These are phyloP conservation scores for Ptilonorhynchus violaceus DNA, from an alignment of 2,113 vertebrate species.

Conservation along the genomic window DNA sequence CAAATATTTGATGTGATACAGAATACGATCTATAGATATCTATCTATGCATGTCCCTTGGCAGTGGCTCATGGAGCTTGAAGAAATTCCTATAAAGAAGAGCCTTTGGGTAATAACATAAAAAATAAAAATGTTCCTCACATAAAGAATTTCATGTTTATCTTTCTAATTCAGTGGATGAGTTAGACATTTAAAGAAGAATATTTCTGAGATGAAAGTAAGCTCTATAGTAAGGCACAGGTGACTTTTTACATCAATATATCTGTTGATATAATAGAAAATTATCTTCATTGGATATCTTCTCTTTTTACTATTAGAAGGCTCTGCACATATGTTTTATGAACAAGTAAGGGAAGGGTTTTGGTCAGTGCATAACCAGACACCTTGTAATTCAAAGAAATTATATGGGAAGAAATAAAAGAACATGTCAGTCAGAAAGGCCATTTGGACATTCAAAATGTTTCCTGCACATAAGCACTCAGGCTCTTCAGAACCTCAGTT, in stretches of 20 bases:
- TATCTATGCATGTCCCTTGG: background rate
- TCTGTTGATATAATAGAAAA: background rate
- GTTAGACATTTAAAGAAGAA: background rate
- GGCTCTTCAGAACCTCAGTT: background rate
- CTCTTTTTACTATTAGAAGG: background rate
- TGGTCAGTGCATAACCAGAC: background rate
- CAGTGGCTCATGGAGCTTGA: background rate
- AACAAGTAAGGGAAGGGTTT: background rate
- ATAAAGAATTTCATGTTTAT: background rate
- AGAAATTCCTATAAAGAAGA: background rate
- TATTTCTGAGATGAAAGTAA: background rate
- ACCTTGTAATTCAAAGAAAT: background rate
- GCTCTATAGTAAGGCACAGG: background rate
- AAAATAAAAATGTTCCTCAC: background rate
- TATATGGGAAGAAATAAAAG: background rate
- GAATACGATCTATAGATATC: background rate
- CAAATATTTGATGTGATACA: background rate
- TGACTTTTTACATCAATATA: background rate
- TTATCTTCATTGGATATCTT: background rate
- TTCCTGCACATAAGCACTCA: background rate
- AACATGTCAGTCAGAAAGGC: conserved; percentile 16
- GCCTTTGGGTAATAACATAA: background rate
- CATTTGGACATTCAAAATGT: background rate
- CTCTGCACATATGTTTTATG: background rate
- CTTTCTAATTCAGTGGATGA: background rate